Evolutionary conservation across 2,113 vertebrate species (phyloP), one percentile per base, ranked within the genome.

Genomic region (Sylvicapra grimmia): DNA sequence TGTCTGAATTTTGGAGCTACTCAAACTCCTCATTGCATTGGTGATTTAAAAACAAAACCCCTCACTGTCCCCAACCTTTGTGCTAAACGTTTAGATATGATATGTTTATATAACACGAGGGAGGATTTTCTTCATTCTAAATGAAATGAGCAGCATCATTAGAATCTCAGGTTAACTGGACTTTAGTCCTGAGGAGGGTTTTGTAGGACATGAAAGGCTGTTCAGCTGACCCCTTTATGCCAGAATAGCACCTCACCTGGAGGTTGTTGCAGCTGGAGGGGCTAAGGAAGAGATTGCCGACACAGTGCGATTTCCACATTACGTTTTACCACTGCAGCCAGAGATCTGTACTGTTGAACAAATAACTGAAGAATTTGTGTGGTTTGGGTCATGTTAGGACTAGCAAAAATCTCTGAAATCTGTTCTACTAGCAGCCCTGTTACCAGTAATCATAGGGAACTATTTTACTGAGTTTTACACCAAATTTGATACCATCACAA

Each of bases 381-480:
- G 59, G 29, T 61, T 97, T 49, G 49, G 47, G n/a, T 61, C 9
- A 10, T 40, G 68, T 86, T 86, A 68, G 49, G 85, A 92, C 84
- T n/a, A 79, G 86, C 86, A 44, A 19, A 58, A 44, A 36, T 90
- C 79, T 92, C 56, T 85, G 87, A 89, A 88, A 58, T 47, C 84
- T 68, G 23, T 56, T 83, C 36, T 86, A 14, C 54, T 53, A 12
- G 53, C 75, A 47, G 18, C 44, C 44, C 49, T 29, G 25, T 89
- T 94, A 54, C 3, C 54, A 36, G 49, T 96, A 56, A 77, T 97
- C 84, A 61, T 72, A 79, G 90, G 58, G 68, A 97, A 25, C 93
- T 53, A 18, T 94, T 61, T 59, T 89, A 47, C 56, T 94, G 95
- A 90, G 82, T 95, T 88, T 96, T 88, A 29, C 15, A 29, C 90